These are phyloP conservation scores for Xestia ashworthii DNA, from an alignment of 2,888 invertebrate species.

Conservation along the genomic window DNA sequence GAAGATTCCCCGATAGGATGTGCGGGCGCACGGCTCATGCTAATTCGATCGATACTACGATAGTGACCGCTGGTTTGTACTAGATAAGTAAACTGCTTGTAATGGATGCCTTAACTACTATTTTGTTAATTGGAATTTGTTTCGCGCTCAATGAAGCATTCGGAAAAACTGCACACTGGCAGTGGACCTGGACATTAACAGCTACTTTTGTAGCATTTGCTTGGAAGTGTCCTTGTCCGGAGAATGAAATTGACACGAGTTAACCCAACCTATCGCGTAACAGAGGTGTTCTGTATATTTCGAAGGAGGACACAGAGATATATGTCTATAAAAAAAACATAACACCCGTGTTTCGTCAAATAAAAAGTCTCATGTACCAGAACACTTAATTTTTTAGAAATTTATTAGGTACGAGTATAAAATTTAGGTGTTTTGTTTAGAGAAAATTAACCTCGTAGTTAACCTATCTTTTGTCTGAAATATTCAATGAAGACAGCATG, in stretches of 20 bases:
- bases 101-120: constrained; percentile 54
- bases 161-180: neutral
- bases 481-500: neutral
- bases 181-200: neutral
- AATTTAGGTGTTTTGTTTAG: neutral
- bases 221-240: neutral
- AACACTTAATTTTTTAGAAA: too few relatives aligned
- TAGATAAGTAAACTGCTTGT: constrained; percentile 59
- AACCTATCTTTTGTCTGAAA: neutral
- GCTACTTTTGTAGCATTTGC: neutral
- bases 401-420: too few relatives aligned
- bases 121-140: constrained; percentile 41
- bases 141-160: neutral
- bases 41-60: constrained; percentile 80
- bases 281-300: too few relatives aligned
- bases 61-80: constrained; percentile 60
- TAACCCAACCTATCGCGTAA: neutral
- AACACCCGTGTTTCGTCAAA: too few relatives aligned
- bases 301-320: too few relatives aligned
- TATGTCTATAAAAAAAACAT: too few relatives aligned
- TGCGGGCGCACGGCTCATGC: constrained; percentile 74
- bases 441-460: neutral
- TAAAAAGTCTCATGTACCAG: neutral
- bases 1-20: constrained; percentile 72
- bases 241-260: neutral